Evolutionary conservation across 2,797 vertebrate species (phyloP), one percentile per base, ranked within the genome.

Genomic region (Amphiprion clarkii): DNA sequence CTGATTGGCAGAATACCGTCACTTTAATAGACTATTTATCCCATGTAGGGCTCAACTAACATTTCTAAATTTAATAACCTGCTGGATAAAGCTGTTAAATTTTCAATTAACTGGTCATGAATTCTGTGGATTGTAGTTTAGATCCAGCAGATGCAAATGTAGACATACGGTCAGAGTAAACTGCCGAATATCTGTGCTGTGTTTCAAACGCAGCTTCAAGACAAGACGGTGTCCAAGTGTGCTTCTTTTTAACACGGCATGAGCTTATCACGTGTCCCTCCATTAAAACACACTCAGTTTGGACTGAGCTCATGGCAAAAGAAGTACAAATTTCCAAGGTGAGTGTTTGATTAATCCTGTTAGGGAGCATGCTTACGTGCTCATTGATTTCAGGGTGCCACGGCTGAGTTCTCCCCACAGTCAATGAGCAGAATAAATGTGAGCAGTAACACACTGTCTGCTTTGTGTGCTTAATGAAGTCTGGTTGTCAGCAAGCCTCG

Each of bases 351-450:
- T 73, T 86, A 59, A 80, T 78, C 36, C 49, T 68, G 65, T 75
- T 74, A 74, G 67, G 31, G 25, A 62, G 40, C 68, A 48, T 70
- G 68, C 81, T 83, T 76, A 71, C 76, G 78, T 71, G 54, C 76
- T 74, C 71, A 60, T 58, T 80, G 69, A 74, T 76, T 80, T 58
- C 53, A 58, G 58, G 71, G 51, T 61, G 68, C 17, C 2, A 54
- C 40, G 76, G 53, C 66, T 69, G 39, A 71, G 68, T 57, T 69
- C 21, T 23, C 31, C 62, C 55, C 59, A 55, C 81, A 48, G 79
- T 80, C 78, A 78, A 59, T 82, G 83, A 67, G 77, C 74, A 81
- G 46, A 82, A 36, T 31, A 16, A 80, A 87, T 87, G 83, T 0
- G 0, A 66, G 78, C 73, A 71, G 64, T 58, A 71, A 69, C 0